A percentile compares a stretch with the other conserved stretches of the same genome.
These are phyloP conservation scores for Novumbra hubbsi DNA, from an alignment of 2,797 vertebrate species.

Conservation along the genomic window DNA sequence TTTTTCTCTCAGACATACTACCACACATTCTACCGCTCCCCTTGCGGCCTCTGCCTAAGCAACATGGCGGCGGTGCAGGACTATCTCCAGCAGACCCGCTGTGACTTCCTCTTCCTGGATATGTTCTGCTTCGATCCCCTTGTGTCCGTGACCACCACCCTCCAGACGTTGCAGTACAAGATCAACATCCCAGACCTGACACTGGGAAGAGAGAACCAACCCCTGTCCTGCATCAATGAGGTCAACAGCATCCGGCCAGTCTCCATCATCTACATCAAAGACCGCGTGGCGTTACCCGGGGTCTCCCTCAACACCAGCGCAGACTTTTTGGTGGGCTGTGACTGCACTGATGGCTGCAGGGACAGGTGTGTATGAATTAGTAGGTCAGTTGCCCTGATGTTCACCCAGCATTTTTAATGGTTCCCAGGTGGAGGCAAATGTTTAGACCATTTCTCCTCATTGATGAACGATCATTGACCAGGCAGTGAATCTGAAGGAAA, in stretches of 20 bases:
- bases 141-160: constrained; percentile 81
- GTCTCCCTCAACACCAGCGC: constrained; percentile 80
- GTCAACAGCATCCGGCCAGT: constrained; percentile 74
- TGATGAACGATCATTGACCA: no score
- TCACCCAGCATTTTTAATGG: no score
- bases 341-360: constrained; percentile 83
- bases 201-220: constrained; percentile 77
- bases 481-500: no score
- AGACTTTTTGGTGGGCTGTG: constrained; percentile 83
- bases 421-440: no score
- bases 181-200: constrained; percentile 82
- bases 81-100: constrained; percentile 80
- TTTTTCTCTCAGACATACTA: constrained; percentile 67
- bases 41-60: constrained; percentile 80
- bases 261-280: constrained; percentile 79
- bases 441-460: no score
- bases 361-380: constrained; percentile 75
- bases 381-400: no score
- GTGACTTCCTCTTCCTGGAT: constrained; percentile 83
- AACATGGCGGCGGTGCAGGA: constrained; percentile 82
- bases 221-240: constrained; percentile 83
- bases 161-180: constrained; percentile 69
- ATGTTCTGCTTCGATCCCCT: constrained; percentile 88
- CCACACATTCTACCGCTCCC: constrained; percentile 82
- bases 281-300: constrained; percentile 73